Evolutionary conservation across 2,888 invertebrate genomes (phyloP).

Genomic region (Nephrotoma flavescens): DNA sequence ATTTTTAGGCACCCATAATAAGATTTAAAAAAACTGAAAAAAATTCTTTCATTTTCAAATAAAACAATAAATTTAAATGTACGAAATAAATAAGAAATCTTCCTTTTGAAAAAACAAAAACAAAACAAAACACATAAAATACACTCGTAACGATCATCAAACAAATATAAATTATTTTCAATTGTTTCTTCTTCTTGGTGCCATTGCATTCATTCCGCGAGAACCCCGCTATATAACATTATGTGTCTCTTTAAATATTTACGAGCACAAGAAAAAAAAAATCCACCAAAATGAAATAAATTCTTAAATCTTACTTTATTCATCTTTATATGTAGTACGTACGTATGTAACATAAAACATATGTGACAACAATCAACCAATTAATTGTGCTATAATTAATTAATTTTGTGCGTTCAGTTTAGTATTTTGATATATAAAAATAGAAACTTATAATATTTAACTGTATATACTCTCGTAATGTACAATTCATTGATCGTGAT

Average conservation of each 20-base stretch:
- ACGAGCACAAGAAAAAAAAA: not conserved
- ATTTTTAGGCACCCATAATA: not conserved
- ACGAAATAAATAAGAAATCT: not conserved
- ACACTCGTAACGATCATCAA: not conserved
- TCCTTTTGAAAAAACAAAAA: not conserved
- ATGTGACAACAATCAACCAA: slow-evolving; percentile 4
- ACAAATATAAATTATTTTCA: slow-evolving; percentile 3
- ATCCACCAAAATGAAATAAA: not conserved
- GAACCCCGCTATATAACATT: not conserved
- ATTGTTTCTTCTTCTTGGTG: slow-evolving; percentile 2
- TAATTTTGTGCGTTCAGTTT: not conserved
- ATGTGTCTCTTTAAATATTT: not conserved
- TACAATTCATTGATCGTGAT: not conserved
- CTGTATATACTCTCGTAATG: not conserved
- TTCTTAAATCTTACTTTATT: not conserved
- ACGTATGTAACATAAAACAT: not conserved
- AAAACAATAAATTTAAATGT: not conserved
- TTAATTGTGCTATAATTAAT: slow-evolving; percentile 4
- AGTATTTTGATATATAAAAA: not conserved
- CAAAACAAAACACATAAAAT: too few relatives aligned
- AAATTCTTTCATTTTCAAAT: not conserved
- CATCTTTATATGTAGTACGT: not conserved
- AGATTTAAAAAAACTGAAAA: not conserved
- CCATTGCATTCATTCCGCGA: not conserved
- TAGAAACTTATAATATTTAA: not conserved